Percentiles rank a stretch among this genome's conserved stretches.
phyloP scores from a whole-genome alignment of 2,113 vertebrate genomes.

The Phyllostomus hastatus region DNA sequence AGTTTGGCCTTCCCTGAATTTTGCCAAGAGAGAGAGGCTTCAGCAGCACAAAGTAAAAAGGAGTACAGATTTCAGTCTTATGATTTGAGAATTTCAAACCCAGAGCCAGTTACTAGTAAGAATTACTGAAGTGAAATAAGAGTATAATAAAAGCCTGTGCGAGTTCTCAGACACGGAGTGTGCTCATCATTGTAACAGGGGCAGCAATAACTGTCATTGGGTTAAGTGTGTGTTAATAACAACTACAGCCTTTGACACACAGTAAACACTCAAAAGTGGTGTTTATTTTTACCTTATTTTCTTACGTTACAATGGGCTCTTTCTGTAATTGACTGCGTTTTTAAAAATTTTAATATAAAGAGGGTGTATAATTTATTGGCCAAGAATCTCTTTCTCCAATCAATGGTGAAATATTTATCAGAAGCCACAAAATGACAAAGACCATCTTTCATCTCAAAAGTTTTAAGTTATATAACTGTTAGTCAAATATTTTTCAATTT shows the following conservation, averaged over 20 bases:
- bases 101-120: neutral
- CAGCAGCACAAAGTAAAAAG: neutral
- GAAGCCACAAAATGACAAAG: neutral
- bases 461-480: neutral
- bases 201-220: neutral
- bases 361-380: neutral
- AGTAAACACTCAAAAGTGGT: neutral
- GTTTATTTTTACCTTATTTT: neutral
- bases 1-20: neutral
- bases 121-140: constrained; percentile 1
- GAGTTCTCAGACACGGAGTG: neutral
- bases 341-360: neutral
- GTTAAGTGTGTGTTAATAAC: neutral
- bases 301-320: neutral
- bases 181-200: neutral
- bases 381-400: neutral
- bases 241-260: neutral
- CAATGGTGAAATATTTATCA: neutral
- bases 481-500: neutral
- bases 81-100: neutral
- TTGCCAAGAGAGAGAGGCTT: neutral
- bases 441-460: neutral
- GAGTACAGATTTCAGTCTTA: neutral
- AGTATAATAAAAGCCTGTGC: neutral
- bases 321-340: neutral